Conservation (phyloP, 1,140 invertebrate species). For the Amyelois transitella region DNA sequence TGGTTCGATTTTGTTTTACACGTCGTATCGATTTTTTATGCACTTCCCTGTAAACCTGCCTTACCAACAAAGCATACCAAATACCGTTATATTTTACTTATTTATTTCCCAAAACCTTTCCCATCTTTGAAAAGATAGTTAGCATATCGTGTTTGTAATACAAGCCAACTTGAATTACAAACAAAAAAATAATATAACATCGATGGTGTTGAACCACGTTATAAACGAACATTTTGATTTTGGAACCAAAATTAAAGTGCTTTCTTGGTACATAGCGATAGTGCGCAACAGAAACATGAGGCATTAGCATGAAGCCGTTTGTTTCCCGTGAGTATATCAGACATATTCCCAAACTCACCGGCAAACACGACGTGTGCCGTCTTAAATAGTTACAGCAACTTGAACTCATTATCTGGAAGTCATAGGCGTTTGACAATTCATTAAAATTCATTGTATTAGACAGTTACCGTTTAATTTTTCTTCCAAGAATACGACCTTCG, state of each 20-base stretch:
- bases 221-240: background rate
- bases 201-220: background rate
- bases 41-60: no score
- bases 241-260: background rate
- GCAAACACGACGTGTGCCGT: conserved; percentile 49
- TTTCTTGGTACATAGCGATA: background rate
- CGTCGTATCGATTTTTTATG: no score
- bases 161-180: no score
- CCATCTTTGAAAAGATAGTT: no score
- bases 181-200: background rate
- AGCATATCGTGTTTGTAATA: no score
- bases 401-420: conserved; percentile 64
- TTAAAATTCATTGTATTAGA: background rate
- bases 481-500: no score
- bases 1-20: no score
- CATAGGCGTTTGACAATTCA: conserved; percentile 15
- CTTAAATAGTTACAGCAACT: conserved; percentile 65
- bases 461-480: background rate
- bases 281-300: background rate
- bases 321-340: conserved; percentile 13
- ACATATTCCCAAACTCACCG: conserved; percentile 46
- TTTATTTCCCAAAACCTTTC: no score
- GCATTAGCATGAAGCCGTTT: background rate
- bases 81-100: no score
- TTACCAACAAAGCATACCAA: no score